These are phyloP conservation scores for Hirtodrosophila confusa DNA, from an alignment of 2,888 invertebrate species.

Conservation along the genomic window DNA sequence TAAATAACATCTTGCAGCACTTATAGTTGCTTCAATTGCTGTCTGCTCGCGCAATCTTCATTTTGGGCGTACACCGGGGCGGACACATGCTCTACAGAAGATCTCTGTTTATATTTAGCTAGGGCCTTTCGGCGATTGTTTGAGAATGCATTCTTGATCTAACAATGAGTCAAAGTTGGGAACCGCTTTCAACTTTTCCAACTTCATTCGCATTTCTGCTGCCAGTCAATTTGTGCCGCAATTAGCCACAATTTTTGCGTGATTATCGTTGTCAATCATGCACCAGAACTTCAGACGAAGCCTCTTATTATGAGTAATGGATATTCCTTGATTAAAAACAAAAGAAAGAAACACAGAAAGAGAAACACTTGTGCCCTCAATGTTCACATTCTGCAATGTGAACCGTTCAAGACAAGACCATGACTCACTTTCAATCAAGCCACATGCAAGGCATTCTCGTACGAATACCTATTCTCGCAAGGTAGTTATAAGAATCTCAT, in stretches of 20 bases:
- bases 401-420: conserved; percentile 5
- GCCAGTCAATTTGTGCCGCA: conserved; percentile 22
- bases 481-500: conserved; percentile 10
- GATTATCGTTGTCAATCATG: conserved; percentile 55
- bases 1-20: conserved; percentile 26
- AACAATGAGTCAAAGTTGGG: conserved; percentile 33
- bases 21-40: conserved; percentile 13
- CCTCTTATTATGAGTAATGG: conserved; percentile 53
- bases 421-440: conserved; percentile 31
- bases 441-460: conserved; percentile 2
- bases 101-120: conserved; percentile 30
- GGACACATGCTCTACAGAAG: conserved; percentile 36
- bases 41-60: conserved; percentile 21
- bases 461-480: conserved; percentile 5
- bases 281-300: conserved; percentile 10
- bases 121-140: conserved; percentile 9
- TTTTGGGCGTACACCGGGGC: conserved; percentile 27
- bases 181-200: conserved; percentile 4
- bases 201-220: conserved; percentile 14
- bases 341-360: not conserved
- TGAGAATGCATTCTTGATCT: conserved; percentile 46
- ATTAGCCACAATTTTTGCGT: conserved; percentile 41
- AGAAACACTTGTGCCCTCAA: conserved; percentile 1
- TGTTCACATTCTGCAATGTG: conserved; percentile 7
- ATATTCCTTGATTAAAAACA: conserved; percentile 42